phyloP scores from a whole-genome alignment of 2,113 vertebrate species.

The Antechinus flavipes region DNA sequence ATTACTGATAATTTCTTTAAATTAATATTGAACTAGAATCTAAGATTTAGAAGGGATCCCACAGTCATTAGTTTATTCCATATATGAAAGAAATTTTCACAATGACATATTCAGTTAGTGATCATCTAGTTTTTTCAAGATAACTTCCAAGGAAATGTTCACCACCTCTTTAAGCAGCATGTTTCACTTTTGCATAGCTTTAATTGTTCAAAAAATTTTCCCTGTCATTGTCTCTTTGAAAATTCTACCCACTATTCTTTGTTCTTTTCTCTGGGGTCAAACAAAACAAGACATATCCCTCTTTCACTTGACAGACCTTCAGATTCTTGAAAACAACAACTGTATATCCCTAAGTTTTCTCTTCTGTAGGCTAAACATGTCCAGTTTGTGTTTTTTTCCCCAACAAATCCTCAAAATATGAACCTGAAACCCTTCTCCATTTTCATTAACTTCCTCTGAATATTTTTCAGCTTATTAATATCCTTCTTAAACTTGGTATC shows the following conservation, averaged over 20 bases:
- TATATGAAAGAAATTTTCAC: not conserved
- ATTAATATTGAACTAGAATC: not conserved
- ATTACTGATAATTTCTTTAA: not conserved
- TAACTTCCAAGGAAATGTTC: not conserved
- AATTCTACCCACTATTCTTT: not conserved
- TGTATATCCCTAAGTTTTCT: not conserved
- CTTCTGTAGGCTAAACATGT: not conserved
- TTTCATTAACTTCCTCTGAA: not conserved
- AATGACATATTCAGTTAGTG: not conserved
- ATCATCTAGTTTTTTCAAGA: not conserved
- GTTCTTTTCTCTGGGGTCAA: not conserved
- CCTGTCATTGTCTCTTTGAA: not conserved
- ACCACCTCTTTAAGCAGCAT: not conserved
- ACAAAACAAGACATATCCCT: not conserved
- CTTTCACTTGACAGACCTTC: not conserved
- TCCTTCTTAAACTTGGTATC: not conserved
- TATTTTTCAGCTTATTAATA: not conserved
- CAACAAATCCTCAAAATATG: not conserved
- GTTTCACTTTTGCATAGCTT: not conserved
- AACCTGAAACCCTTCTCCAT: not conserved
- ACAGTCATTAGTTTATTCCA: not conserved
- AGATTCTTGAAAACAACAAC: not conserved
- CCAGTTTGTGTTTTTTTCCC: not conserved
- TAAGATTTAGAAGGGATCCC: not conserved
- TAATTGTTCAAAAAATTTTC: not conserved